Conservation (phyloP, 2,888 invertebrate genomes). For the Tenthredo livida region DNA sequence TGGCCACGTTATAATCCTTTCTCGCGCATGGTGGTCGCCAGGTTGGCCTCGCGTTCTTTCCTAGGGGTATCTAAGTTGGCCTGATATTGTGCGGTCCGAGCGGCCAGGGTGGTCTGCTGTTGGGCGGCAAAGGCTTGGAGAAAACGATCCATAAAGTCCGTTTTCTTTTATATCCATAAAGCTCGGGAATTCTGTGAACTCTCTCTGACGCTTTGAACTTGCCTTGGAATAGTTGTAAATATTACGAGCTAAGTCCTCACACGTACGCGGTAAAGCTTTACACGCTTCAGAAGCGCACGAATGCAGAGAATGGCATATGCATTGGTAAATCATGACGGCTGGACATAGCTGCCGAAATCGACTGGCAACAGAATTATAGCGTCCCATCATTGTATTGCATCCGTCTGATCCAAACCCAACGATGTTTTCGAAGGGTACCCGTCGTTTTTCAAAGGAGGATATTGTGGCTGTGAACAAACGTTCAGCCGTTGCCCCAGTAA, state of each 20-base stretch:
- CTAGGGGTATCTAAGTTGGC: no score
- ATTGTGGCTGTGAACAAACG: constrained; percentile 57
- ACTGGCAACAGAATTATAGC: constrained; percentile 65
- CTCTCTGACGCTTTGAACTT: constrained; percentile 62
- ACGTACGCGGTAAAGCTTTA: no score
- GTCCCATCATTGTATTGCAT: constrained; percentile 65
- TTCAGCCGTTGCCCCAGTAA: constrained; percentile 56
- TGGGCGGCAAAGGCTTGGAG: no score
- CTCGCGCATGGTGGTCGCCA: no score
- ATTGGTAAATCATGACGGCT: constrained; percentile 60
- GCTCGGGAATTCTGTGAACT: constrained; percentile 51
- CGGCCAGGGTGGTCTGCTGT: no score
- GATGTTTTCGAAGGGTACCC: constrained; percentile 62
- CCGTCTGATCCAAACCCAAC: constrained; percentile 67
- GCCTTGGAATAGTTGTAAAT: constrained; percentile 61
- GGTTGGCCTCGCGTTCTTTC: no score
- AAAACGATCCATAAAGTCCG: no score
- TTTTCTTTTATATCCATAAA: no score
- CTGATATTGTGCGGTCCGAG: no score
- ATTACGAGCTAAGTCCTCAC: constrained; percentile 68
- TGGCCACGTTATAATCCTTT: no score
- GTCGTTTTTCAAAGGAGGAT: constrained; percentile 55
- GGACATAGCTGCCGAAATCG: constrained; percentile 59
- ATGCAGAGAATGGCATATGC: constrained; percentile 67
- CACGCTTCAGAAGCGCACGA: no score